Percentiles rank a stretch among this genome's conserved stretches.
Evolutionary conservation across 2,888 invertebrate genomes (phyloP).

Genomic region (Lycia hirtaria): DNA sequence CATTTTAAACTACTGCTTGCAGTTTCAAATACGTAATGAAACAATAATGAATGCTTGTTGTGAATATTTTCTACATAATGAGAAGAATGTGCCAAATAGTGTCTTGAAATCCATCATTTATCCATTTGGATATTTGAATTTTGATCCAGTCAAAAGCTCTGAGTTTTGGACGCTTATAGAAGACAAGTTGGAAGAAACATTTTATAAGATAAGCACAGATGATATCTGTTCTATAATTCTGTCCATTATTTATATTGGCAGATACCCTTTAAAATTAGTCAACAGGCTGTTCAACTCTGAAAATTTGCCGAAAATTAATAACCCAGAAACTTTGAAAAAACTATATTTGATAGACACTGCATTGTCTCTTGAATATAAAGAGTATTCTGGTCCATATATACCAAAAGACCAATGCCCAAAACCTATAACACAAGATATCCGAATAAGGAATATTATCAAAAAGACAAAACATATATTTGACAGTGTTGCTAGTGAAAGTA

Average conservation of each 20-base stretch:
- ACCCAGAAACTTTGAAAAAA: constrained; percentile 75
- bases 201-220: constrained; percentile 83
- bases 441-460: constrained; percentile 80
- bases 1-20: constrained; percentile 86
- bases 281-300: constrained; percentile 86
- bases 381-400: constrained; percentile 85
- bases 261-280: constrained; percentile 86
- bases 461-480: constrained; percentile 74
- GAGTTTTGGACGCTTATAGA: constrained; percentile 86
- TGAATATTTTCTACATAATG: constrained; percentile 82
- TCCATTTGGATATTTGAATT: constrained; percentile 87
- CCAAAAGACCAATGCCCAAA: constrained; percentile 82
- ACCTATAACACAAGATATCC: constrained; percentile 81
- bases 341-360: constrained; percentile 87
- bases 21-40: constrained; percentile 84
- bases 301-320: constrained; percentile 85
- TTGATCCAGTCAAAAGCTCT: constrained; percentile 74
- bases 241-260: constrained; percentile 87
- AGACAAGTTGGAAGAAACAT: constrained; percentile 79
- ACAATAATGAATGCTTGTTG: constrained; percentile 85
- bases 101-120: constrained; percentile 85
- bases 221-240: constrained; percentile 86
- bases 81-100: constrained; percentile 74
- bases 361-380: constrained; percentile 86
- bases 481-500: constrained; percentile 75